Evolutionary conservation across 1,140 invertebrate genomes (phyloP), one percentile per base, ranked within the genome.

Genomic region (Trigoniulus corallinus): DNA sequence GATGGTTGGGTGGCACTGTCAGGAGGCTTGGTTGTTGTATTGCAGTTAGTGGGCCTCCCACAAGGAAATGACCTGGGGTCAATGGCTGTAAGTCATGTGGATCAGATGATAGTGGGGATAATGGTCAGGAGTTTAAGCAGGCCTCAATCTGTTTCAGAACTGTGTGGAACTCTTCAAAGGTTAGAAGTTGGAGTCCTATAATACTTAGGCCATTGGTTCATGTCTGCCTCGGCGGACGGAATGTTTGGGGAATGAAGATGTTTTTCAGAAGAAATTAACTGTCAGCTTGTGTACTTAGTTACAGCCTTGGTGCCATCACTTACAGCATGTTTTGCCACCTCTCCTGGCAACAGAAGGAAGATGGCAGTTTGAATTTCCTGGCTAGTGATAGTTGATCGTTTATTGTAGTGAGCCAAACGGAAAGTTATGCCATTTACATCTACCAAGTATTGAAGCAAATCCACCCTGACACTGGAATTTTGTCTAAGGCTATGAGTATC

Each of bases 321-420:
- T n/a, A 76, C 70, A 25, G 73, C 74, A 60, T 76, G 74, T 52
- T 76, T 76, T 51, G 73, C 71, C 56, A 78, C 62, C 58, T 79
- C 75, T 51, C 77, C 76, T 15, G 75, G 75, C 23, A 79, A 59
- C 18, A 79, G 57, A 3, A 78, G 64, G 34, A 74, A 62, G 22
- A 75, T 74, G 44, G 76, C 72, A 10, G 76, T 76, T 56, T 79
- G 74, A 45, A 78, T 74, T 60, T 79, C 76, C 54, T 72, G 62
- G 52, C 64, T 69, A 15, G 70, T 74, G 56, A 75, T 74, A 62
- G 70, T 59, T 63, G 68, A 15, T 56, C 71, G 18, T 65, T 70
- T 53, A 68, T 72, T 54, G 65, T 66, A 4, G 59, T 72, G 26
- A 64, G 64, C 53, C 64, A 64, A 52, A 60, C 62, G 34, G 62